Evolutionary conservation across 2,888 invertebrate species (phyloP).

Genomic region (Ichneumoninae sp.): DNA sequence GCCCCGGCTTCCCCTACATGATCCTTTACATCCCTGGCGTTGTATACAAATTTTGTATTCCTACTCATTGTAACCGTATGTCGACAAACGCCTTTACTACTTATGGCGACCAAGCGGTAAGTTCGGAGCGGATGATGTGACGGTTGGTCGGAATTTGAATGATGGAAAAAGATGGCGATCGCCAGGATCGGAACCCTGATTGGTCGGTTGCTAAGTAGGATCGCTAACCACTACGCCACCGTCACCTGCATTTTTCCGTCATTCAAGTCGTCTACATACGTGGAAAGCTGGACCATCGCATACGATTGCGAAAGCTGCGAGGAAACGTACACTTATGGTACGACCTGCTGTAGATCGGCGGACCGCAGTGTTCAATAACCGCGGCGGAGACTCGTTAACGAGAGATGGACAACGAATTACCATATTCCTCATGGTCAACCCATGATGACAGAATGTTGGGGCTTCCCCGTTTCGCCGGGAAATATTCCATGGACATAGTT

Average conservation of each 20-base stretch:
- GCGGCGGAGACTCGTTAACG: not conserved
- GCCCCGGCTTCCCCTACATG: no score
- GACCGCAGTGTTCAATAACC: not conserved
- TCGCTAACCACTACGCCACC: no score
- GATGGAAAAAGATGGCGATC: no score
- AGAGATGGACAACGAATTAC: conserved; percentile 20
- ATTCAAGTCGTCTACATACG: no score
- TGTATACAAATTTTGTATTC: not conserved
- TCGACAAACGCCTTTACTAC: not conserved
- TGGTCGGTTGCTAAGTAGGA: no score
- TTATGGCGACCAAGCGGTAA: not conserved
- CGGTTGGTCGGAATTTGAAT: no score
- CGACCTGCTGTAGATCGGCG: not conserved
- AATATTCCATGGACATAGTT: conserved; percentile 8
- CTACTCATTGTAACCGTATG: no score
- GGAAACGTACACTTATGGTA: not conserved
- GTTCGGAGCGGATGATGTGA: no score
- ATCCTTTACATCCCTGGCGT: no score
- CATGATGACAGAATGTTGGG: conserved; percentile 1
- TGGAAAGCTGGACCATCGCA: no score
- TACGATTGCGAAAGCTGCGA: not conserved
- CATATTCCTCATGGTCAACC: conserved; percentile 3
- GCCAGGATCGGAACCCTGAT: no score
- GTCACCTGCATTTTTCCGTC: no score
- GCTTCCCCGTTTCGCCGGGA: not conserved